Evolutionary conservation across 2,113 vertebrate species (phyloP).

Genomic region (Gavia stellata): DNA sequence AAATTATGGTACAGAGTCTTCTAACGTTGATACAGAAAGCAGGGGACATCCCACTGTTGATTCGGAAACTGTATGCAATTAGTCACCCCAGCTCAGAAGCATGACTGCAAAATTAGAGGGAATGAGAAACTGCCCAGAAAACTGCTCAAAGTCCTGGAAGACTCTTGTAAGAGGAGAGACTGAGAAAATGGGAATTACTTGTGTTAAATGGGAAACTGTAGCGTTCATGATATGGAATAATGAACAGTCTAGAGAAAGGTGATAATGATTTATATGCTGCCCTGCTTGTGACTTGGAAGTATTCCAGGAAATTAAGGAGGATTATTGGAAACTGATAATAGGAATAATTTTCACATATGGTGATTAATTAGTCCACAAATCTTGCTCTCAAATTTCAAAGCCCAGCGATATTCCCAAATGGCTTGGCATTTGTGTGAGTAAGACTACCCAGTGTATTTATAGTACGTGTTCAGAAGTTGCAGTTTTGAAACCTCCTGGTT

Average conservation of each 20-base stretch:
- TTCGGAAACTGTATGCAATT: background rate
- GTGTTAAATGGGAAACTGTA: background rate
- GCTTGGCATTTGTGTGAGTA: background rate
- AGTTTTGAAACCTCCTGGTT: background rate
- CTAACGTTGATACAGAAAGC: background rate
- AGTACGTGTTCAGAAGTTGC: background rate
- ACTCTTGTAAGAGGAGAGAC: background rate
- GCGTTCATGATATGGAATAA: background rate
- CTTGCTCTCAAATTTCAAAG: slow-evolving; percentile 22
- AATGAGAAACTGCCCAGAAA: background rate
- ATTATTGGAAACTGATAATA: slow-evolving; percentile 26
- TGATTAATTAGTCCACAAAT: background rate
- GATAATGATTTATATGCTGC: background rate
- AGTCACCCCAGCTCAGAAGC: background rate
- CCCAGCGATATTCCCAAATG: background rate
- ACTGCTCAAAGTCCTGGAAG: background rate
- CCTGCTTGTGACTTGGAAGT: background rate
- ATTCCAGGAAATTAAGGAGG: background rate
- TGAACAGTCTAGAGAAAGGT: background rate
- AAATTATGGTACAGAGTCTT: background rate
- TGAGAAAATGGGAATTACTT: background rate
- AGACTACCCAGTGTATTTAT: background rate
- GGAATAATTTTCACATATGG: background rate
- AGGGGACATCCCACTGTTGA: background rate
- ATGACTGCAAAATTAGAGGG: background rate